Base-by-base conservation (phyloP, 2,888 invertebrate genomes). In the Rotaria macrura region DNA sequence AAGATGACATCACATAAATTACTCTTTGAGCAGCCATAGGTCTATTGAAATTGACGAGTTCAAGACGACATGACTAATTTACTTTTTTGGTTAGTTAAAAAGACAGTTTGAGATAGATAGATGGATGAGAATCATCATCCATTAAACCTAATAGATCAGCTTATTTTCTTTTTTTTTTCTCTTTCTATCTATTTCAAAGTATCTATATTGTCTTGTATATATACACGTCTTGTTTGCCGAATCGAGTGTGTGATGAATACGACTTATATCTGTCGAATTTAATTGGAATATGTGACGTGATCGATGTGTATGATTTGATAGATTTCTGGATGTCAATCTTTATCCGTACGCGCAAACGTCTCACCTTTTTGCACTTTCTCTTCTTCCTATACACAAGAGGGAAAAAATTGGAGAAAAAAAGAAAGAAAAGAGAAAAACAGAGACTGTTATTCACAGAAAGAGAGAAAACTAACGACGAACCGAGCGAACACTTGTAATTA, bases 301-400 rank as follows among this genome's bases (percentile, higher is more conserved):
- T 79, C 79, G 43, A 79, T 72, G 38, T 79, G 25, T 79, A n/a
- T 43, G 79, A 79, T 79, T 79, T 79, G 79, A 79, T 79, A 79
- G 79, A 43, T 40, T 79, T 79, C 43, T 79, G 43, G 25, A 79
- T 79, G 79, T 79, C 40, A 43, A 79, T 79, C 79, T 43, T 43
- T 79, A 40, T 79, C n/a, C 79, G 43, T 43, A 43, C 43, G 40
- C 40, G 2, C 43, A 79, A 43, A 79, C 79, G 40, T 79, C 79
- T 79, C 79, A 79, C 79, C 79, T 79, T 65, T 65, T 65, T 20
- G 40, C 79, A 43, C 79, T 79, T 79, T 79, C 79, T 79, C 79
- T 79, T 43, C 43, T 79, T 79, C 43, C 65, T 65, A 65, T 65
- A 29, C 34, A 34, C 65, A 65, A 65, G 65, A 65, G 65, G 38